A percentile compares a stretch with the other conserved stretches of the same genome.
Conservation (phyloP, 2,113 vertebrate species). For the Rhea pennata region DNA sequence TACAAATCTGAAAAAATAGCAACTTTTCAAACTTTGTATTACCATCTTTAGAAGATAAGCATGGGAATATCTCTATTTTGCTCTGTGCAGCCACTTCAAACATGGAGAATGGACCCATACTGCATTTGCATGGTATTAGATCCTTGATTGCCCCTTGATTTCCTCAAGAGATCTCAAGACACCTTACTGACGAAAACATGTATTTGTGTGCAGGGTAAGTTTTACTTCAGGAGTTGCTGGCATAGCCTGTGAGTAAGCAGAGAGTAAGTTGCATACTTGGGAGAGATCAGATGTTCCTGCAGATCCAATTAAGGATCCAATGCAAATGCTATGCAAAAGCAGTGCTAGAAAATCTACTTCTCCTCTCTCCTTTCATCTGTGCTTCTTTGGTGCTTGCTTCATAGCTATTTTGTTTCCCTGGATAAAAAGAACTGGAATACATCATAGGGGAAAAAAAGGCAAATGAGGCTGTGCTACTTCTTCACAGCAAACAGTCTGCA, state of each 20-base stretch:
- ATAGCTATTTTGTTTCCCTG: background rate
- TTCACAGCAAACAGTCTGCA: background rate
- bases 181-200: background rate
- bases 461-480: background rate
- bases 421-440: background rate
- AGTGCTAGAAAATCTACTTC: background rate
- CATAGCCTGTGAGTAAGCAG: background rate
- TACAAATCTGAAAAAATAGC: background rate
- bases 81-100: background rate
- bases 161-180: background rate
- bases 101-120: accelerated
- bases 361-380: background rate
- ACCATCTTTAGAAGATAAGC: background rate
- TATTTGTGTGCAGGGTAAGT: background rate
- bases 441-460: background rate
- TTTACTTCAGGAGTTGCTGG: background rate
- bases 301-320: background rate
- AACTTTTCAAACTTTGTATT: background rate
- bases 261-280: background rate
- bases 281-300: background rate
- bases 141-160: background rate
- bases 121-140: accelerated
- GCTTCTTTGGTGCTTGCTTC: background rate
- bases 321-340: background rate
- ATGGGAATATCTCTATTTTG: background rate